These are phyloP conservation scores for Adela reaumurella DNA, from an alignment of 2,888 invertebrate species.

Conservation along the genomic window DNA sequence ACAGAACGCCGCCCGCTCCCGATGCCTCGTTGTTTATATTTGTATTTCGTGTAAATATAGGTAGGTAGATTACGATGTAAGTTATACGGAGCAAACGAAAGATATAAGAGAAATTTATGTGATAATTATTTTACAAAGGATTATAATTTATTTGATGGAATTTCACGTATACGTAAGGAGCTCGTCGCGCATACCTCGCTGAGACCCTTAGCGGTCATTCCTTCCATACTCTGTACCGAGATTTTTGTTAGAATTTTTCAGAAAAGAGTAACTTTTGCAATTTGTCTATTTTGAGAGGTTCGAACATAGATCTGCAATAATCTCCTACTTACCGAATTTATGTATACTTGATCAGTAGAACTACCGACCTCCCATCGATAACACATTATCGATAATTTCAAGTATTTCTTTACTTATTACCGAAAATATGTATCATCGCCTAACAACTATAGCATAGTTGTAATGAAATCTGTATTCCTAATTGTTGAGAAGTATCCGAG, in stretches of 20 bases:
- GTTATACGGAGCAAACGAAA: constrained; percentile 43
- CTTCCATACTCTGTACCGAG: too few species aligned
- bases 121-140: constrained; percentile 54
- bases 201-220: too few species aligned
- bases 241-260: too few species aligned
- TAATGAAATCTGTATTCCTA: not conserved
- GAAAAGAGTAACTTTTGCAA: too few species aligned
- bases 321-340: not conserved
- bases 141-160: constrained; percentile 54
- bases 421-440: not conserved
- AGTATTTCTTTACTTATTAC: not conserved
- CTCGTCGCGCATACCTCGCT: not conserved
- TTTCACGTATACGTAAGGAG: constrained; percentile 43
- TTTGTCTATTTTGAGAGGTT: too few species aligned
- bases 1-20: constrained; percentile 12
- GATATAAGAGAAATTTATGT: constrained; percentile 51
- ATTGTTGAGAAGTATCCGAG: not conserved
- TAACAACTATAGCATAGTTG: not conserved
- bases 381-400: not conserved
- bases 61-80: constrained; percentile 43
- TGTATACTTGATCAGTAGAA: not conserved
- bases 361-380: not conserved
- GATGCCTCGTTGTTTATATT: constrained; percentile 21
- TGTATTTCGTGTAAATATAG: constrained; percentile 33
- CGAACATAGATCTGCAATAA: too few species aligned